Base-by-base conservation (phyloP, 2,888 invertebrate genomes). In the Isoperla grammatica region DNA sequence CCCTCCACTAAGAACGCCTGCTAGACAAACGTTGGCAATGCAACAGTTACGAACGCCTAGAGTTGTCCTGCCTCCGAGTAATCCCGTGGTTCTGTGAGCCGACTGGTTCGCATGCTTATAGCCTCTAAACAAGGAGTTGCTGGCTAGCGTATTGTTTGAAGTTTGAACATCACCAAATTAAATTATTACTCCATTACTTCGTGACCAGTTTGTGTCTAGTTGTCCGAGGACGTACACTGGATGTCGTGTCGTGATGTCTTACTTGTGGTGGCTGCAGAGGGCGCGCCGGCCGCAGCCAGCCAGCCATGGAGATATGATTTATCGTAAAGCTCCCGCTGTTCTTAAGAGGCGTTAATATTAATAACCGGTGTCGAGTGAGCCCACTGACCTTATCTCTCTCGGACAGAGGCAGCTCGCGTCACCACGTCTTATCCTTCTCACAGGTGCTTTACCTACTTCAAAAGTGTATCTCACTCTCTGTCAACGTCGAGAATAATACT, bases 321-420 rank as follows among this genome's bases (percentile, higher is more conserved):
- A 61, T 61, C 50, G 37, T 40, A 42, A 40, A 20, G 57, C 45
- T 45, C 60, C 57, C 45, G 60, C 60, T 61, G 57, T 49, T 57
- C 53, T 50, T 42, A 61, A 53, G 57, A 57, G 60, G 60, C 60
- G 60, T 61, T 61, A 61, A 61, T 61, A 61, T 61, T 61, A 61
- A 61, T 61, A 61, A 61, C 60, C 45, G 53, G 57, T 61, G 60
- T 61, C 60, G 53, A 48, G 50, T 53, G 60, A 43, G 50, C 43
- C 57, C 56, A 57, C 60, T 29, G 46, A 19, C 46, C 46, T 46
- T 46, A 46, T 46, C 46, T 17, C 20, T 4, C 12, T 22, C 22
- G 46, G 46, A 17, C 46, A 46, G 46, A 12, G 46, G 46, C 13
- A 46, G 20, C 13, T 19, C 46, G 17, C 46, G 46, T 17, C 46